Percentiles rank a stretch among this genome's conserved stretches.
Conservation (phyloP, 2,113 vertebrate genomes). For the Ameiurus melas region DNA sequence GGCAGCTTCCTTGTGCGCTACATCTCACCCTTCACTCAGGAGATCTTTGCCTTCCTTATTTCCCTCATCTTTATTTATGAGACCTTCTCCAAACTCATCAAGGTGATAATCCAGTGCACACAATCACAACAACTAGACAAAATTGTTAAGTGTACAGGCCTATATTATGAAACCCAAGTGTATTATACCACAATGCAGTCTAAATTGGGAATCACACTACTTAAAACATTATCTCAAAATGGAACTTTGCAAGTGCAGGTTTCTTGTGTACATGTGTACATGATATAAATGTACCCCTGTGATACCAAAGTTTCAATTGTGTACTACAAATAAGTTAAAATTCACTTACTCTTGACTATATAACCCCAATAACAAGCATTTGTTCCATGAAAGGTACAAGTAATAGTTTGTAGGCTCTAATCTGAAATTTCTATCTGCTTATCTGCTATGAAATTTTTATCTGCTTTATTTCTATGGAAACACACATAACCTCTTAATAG, state of each 20-base stretch:
- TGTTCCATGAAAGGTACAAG: neutral
- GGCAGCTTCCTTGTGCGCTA: conserved; percentile 97
- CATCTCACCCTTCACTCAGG: conserved; percentile 97
- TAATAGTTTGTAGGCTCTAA: neutral
- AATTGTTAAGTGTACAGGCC: neutral
- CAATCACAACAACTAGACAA: neutral
- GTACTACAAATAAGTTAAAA: neutral
- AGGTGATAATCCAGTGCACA: conserved; percentile 70
- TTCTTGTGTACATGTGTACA: neutral
- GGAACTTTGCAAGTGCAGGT: neutral
- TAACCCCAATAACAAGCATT: neutral
- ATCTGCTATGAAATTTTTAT: too few species aligned
- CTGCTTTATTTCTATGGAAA: neutral
- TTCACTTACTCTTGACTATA: neutral
- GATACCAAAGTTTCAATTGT: neutral
- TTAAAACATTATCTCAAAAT: neutral
- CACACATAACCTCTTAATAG: neutral
- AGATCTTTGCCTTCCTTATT: conserved; percentile 98
- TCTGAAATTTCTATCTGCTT: neutral
- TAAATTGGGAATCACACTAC: neutral
- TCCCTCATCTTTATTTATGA: conserved; percentile 99
- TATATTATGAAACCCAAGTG: neutral
- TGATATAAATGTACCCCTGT: neutral
- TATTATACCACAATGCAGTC: neutral
- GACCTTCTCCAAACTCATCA: conserved; percentile 93